Percentiles rank a stretch among this genome's conserved stretches.
Evolutionary conservation across 2,113 vertebrate species (phyloP).

Genomic region (Callionymus lyra): DNA sequence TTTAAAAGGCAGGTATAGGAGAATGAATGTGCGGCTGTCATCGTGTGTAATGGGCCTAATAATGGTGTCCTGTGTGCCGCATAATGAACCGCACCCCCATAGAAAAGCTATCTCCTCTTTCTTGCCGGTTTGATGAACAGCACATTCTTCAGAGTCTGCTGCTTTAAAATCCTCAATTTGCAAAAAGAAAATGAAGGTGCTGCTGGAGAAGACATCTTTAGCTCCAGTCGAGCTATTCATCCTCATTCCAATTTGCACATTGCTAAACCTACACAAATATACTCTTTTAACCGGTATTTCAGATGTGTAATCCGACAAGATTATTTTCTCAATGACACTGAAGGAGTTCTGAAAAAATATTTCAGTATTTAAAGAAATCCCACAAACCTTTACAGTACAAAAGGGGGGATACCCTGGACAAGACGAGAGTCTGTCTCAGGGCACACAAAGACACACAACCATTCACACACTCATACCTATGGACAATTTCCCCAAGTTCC

Average conservation of each 20-base stretch:
- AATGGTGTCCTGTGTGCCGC: constrained; percentile 61
- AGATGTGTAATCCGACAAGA: constrained; percentile 22
- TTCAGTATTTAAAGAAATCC: constrained; percentile 41
- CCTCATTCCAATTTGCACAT: constrained; percentile 35
- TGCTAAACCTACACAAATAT: constrained; percentile 38
- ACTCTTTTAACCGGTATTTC: not conserved
- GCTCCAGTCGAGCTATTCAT: constrained; percentile 35
- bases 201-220: constrained; percentile 9
- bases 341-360: constrained; percentile 37
- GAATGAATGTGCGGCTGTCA: constrained; percentile 69
- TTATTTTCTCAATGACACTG: constrained; percentile 39
- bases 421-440: too few relatives aligned
- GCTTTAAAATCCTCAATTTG: constrained; percentile 20
- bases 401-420: too few relatives aligned
- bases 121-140: constrained; percentile 22
- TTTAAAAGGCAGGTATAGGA: constrained; percentile 69
- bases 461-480: too few relatives aligned
- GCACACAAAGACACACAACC: too few relatives aligned
- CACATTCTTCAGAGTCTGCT: constrained; percentile 19
- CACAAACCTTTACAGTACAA: too few relatives aligned
- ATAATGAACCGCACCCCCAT: constrained; percentile 60
- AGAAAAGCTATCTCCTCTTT: constrained; percentile 38
- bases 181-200: constrained; percentile 1
- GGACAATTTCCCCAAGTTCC: too few relatives aligned
- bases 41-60: constrained; percentile 72